Base-by-base conservation (phyloP, 2,888 invertebrate species). In the Drosophila neotestacea region DNA sequence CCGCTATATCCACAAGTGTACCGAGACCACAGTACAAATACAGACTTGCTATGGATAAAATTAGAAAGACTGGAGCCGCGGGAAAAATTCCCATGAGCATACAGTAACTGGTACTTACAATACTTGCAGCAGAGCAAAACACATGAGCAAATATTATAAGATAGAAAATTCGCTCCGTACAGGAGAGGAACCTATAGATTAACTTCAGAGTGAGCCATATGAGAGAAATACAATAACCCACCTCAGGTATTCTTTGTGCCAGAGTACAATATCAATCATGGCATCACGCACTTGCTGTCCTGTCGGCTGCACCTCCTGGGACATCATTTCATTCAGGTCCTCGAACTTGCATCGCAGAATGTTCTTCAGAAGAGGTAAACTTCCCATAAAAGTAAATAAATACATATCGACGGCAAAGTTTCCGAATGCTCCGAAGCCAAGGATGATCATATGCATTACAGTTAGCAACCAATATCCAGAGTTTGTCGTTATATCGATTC, bases 11-110 rank as follows among this genome's bases (percentile, higher is more conserved):
- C 1, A 82, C 73, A 32, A 86, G 22, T 7, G 75, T 72, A 10
- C 86, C 86, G 2, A 86, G 51, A 2, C 75, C 79, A 55, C 84
- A 83, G 38, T 71, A 85, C 0, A 75, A 46, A 47, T 84, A 85
- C 1, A 86, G 60, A 10, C 66, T 62, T 11, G 59, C 6, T 1
- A 73, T 9, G 6, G 72, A 71, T 38, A 70, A 77, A 1, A 54
- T 0, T 11, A 84, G 46, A 38, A 72, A 84, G 0, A 70, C 56
- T 10, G 71, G 68, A 7, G 79, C 78, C 11, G 77, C 80, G 3
- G 81, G 81, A 84, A 80, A 86, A 58, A 46, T 67, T 1, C 73
- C 52, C 4, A 67, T 68, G 0, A 76, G 7, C 0, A 80, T 62
- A 13, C 72, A 80, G 50, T 79, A 81, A 5, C 73, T 10, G 0